Percentiles rank a stretch among this genome's conserved stretches.
Conservation (phyloP, 2,113 vertebrate species). For the Myotis lucifugus region DNA sequence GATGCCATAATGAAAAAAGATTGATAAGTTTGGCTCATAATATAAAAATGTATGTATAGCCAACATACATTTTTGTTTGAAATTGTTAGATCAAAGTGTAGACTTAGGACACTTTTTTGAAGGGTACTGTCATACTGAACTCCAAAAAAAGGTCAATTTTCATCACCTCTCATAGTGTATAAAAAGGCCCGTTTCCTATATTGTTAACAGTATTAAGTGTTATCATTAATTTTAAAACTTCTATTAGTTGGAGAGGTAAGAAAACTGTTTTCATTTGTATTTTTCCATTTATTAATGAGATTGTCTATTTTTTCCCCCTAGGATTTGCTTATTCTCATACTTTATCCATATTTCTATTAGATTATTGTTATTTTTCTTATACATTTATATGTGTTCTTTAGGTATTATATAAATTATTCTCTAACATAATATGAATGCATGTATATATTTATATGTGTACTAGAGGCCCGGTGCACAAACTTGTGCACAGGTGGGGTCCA, state of each 20-base stretch:
- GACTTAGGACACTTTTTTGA: background rate
- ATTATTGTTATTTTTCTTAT: background rate
- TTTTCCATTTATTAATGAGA: constrained; percentile 21
- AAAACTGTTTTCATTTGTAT: background rate
- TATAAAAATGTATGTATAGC: background rate
- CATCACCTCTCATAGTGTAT: background rate
- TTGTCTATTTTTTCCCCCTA: background rate
- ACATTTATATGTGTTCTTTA: background rate
- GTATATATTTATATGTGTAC: background rate
- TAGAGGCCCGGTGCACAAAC: too few relatives aligned
- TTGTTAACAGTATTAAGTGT: background rate
- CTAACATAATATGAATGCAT: background rate
- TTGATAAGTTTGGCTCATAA: background rate
- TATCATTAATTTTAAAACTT: background rate
- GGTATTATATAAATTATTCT: background rate
- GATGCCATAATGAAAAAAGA: constrained; percentile 11
- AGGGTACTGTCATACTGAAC: background rate
- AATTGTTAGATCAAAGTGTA: background rate
- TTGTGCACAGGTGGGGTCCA: too few relatives aligned
- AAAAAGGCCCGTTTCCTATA: background rate
- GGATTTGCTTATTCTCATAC: background rate
- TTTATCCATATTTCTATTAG: background rate
- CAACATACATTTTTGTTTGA: background rate
- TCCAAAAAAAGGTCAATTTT: background rate
- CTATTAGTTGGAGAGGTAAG: background rate